Evolutionary conservation across 2,888 invertebrate genomes (phyloP), one percentile per base, ranked within the genome.

Genomic region (Chouioia cunea): DNA sequence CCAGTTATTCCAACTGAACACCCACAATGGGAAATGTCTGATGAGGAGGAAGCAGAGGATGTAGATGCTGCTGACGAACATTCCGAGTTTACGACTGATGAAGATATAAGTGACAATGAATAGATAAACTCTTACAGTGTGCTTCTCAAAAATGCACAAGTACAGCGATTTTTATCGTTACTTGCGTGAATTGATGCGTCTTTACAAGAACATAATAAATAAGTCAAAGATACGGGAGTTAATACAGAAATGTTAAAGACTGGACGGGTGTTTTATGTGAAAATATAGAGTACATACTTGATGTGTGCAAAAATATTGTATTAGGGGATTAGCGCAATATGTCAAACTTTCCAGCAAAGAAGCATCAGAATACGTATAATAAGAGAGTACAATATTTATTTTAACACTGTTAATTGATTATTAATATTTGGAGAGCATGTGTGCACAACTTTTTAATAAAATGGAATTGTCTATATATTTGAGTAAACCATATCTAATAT

Each of bases 11-110:
- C 96, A 74, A 93, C 91, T 63, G 93, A 95, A 82, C 97, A 97
- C 87, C 97, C 97, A n/a, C 97, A 97, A 87, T 98, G 98, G 97
- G 96, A 97, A 81, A 93, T 97, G 82, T 94, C 95, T 76, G 96
- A 97, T 82, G 96, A 97, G 59, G 97, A 97, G 82, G 93, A 93
- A 71, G 93, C 93, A 70, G 90, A 90, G 77, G 88, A 90, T 78
- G 89, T 90, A 59, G 90, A 90, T 76, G 88, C 89, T 75, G 90
- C 89, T 70, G 90, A 90, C 79, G 84, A 84, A 82, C 84, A 85
- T 84, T 91, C 91, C 73, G 91, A 92, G 81, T 91, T 90, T 79
- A 90, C 91, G 44, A 91, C 91, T 27, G 91, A 91, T 79, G 91
- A 91, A 79, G 91, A 91, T 81, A 86, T 90, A 76, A 90, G 90